Base-by-base conservation (phyloP, 2,113 vertebrate species). In the Riparia riparia region DNA sequence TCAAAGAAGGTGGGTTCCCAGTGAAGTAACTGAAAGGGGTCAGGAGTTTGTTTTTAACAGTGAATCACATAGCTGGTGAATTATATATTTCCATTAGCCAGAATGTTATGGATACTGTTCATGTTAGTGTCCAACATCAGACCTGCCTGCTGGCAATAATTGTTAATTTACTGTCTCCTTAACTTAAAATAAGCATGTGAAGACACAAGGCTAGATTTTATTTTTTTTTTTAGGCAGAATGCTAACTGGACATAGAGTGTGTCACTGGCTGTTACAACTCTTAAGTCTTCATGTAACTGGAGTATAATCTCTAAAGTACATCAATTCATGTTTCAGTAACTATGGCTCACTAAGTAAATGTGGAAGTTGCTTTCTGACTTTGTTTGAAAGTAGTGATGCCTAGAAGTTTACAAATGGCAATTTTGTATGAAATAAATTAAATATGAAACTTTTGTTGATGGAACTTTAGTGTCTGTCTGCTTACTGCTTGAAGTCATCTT, bases 1-100 rank as follows among this genome's bases (percentile, higher is more conserved):
- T 99, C 99, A 98, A 99, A 99, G 98, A 99, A 99, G 99, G 99
- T 99, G 95, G 83, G 97, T 95, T 94, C 86, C 77, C 73, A 91
- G 57, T 95, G 87, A 97, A 91, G 42, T 93, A 53, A 65, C 47
- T 72, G 49, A 65, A 73, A 60, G 84, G 68, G 41, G 31, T 64
- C 44, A 77, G 37, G 86, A 74, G 80, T 90, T 96, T 60, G 18
- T 82, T 94, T 93, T 97, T 78, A 94, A 78, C 90, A 81, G 69
- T 58, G 54, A 89, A 95, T 90, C 88, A 29, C 74, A 65, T 20
- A 94, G 84, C 80, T 95, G 94, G 74, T 93, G 91, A 93, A 90
- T 94, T 93, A 82, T 71, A 51, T 80, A 82, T 96, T 97, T 96
- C 65, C 85, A 86, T 90, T 94, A 94, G 82, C 87, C 77, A 94